Percentiles rank a stretch among this genome's conserved stretches.
These are phyloP conservation scores for Agriopis aurantiaria DNA, from an alignment of 2,888 invertebrate genomes.

Conservation along the genomic window DNA sequence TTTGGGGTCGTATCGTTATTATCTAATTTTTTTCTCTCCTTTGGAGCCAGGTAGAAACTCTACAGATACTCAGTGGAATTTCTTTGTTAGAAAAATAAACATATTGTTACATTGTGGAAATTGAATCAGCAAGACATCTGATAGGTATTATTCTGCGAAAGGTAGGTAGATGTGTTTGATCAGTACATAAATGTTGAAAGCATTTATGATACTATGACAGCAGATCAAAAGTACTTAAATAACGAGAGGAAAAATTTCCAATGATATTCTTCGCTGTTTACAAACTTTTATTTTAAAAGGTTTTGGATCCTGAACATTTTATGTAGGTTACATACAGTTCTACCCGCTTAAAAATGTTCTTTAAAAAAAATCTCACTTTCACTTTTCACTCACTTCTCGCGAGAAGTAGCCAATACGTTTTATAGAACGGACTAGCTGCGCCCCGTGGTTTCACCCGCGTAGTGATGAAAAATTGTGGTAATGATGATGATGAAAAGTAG, in stretches of 20 bases:
- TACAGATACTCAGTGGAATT: slow-evolving; percentile 23
- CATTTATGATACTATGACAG: background rate
- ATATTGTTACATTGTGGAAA: slow-evolving; percentile 14
- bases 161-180: slow-evolving; percentile 10
- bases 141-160: slow-evolving; percentile 12
- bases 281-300: background rate
- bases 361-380: too few relatives aligned
- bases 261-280: background rate
- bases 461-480: too few relatives aligned
- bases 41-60: slow-evolving; percentile 45
- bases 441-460: too few relatives aligned
- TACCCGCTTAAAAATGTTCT: too few relatives aligned
- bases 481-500: too few relatives aligned
- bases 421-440: too few relatives aligned
- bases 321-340: too few relatives aligned
- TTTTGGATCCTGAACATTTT: background rate
- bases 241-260: background rate
- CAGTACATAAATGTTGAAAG: background rate
- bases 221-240: background rate
- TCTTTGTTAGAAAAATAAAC: slow-evolving; percentile 23
- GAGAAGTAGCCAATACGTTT: too few relatives aligned
- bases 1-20: slow-evolving; percentile 29
- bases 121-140: slow-evolving; percentile 4
- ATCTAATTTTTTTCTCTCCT: slow-evolving; percentile 33
- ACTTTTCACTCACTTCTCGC: too few relatives aligned